These are phyloP conservation scores for Eulemur mongoz DNA, from an alignment of 2,797 vertebrate genomes.

Conservation along the genomic window DNA sequence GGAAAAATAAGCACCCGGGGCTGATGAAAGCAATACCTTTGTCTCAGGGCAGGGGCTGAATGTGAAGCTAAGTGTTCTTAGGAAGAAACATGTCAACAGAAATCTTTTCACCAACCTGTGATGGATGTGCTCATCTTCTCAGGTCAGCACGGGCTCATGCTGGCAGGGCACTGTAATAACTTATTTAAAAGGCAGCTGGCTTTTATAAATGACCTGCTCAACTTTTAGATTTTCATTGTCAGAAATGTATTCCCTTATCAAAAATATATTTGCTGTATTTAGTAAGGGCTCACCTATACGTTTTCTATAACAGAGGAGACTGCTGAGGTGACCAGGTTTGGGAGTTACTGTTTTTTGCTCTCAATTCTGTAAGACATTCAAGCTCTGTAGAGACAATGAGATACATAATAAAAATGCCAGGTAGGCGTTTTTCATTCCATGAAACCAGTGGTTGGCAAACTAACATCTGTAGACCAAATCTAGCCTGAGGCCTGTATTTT, in stretches of 20 bases:
- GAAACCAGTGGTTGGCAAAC: background rate
- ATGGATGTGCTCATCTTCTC: constrained; percentile 68
- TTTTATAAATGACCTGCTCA: constrained; percentile 52
- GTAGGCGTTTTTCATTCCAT: background rate
- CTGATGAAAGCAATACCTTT: constrained; percentile 32
- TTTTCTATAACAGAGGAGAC: background rate
- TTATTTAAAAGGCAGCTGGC: constrained; percentile 64
- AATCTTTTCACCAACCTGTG: constrained; percentile 59
- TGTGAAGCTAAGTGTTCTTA: background rate
- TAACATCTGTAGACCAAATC: background rate
- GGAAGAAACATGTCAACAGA: constrained; percentile 59
- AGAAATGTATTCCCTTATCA: constrained; percentile 46
- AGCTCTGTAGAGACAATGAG: background rate
- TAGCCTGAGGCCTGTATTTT: background rate
- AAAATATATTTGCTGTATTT: background rate
- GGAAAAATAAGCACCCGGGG: constrained; percentile 51
- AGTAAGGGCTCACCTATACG: background rate
- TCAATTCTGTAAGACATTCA: constrained; percentile 17
- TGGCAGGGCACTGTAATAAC: constrained; percentile 16
- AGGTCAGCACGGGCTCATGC: constrained; percentile 38
- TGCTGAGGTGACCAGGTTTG: background rate
- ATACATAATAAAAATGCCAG: background rate
- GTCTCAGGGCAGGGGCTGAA: constrained; percentile 41
- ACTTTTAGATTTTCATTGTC: constrained; percentile 48
- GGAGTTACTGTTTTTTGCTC: background rate